A percentile compares a stretch with the other conserved stretches of the same genome.
phyloP scores from a whole-genome alignment of 1,140 invertebrate species.

The Oedothorax gibbosus region DNA sequence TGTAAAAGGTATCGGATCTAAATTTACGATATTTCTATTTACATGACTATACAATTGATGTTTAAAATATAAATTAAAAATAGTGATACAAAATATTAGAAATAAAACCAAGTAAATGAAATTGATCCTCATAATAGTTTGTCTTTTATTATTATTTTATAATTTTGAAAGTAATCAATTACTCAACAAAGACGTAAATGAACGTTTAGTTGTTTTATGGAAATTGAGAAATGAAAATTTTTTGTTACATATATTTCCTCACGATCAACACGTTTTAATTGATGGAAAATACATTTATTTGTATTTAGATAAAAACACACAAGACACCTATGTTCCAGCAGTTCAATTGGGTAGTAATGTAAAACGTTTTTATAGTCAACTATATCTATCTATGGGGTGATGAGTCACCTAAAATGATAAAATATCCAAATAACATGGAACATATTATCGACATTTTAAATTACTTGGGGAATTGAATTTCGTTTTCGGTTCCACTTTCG shows the following conservation, averaged over 20 bases:
- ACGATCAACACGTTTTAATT: slow-evolving; percentile 14
- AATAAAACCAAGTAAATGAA: slow-evolving; percentile 38
- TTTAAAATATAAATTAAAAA: slow-evolving; percentile 41
- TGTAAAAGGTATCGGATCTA: neutral
- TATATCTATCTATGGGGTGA: slow-evolving; percentile 14
- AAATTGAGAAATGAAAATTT: neutral
- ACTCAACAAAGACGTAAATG: neutral
- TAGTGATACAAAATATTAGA: slow-evolving; percentile 13
- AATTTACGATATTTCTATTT: neutral
- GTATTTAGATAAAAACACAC: neutral
- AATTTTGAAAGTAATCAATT: slow-evolving; percentile 12
- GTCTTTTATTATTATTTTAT: slow-evolving; percentile 45
- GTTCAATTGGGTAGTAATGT: neutral
- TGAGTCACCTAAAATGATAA: slow-evolving; percentile 1
- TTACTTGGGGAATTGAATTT: too few species aligned
- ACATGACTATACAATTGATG: neutral
- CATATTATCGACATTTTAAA: slow-evolving; percentile 17
- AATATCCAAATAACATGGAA: slow-evolving; percentile 16
- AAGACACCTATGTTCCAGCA: slow-evolving; percentile 2
- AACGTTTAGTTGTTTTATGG: slow-evolving; percentile 10
- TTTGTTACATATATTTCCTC: slow-evolving; percentile 20
- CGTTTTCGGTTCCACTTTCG: too few species aligned
- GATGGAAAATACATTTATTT: slow-evolving; percentile 4
- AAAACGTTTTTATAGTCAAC: slow-evolving; percentile 18
- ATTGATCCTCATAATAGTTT: slow-evolving; percentile 24